These are phyloP conservation scores for Cantharis rufa DNA, from an alignment of 2,888 invertebrate species.

Conservation along the genomic window DNA sequence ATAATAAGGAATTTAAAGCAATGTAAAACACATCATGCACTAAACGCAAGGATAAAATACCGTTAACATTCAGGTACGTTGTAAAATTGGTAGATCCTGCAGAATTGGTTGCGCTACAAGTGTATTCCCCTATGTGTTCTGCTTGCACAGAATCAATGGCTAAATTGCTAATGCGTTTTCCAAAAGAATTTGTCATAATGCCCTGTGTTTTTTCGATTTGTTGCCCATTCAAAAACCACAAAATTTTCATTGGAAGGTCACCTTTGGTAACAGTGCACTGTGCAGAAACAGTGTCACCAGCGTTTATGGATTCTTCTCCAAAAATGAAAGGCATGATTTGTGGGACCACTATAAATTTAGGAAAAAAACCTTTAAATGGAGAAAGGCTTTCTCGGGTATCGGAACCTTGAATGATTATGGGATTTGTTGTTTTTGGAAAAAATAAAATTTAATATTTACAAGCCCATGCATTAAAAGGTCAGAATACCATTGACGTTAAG, in stretches of 20 bases:
- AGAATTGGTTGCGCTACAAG: slow-evolving; percentile 70
- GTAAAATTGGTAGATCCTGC: slow-evolving; percentile 65
- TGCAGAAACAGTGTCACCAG: slow-evolving; percentile 73
- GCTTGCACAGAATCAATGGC: slow-evolving; percentile 74
- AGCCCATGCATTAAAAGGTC: background rate
- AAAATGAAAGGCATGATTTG: slow-evolving; percentile 71
- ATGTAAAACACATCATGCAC: background rate
- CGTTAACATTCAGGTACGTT: slow-evolving; percentile 37
- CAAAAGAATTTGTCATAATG: slow-evolving; percentile 63
- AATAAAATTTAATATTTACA: background rate
- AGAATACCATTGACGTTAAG: background rate
- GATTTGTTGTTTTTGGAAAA: background rate
- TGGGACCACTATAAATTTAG: slow-evolving; percentile 62
- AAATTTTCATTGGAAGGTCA: slow-evolving; percentile 73
- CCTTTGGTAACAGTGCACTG: slow-evolving; percentile 76
- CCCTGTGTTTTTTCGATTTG: slow-evolving; percentile 55
- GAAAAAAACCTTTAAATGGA: background rate
- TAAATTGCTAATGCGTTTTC: slow-evolving; percentile 69
- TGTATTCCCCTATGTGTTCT: slow-evolving; percentile 73
- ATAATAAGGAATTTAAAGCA: background rate
- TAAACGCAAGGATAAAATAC: slow-evolving; percentile 25
- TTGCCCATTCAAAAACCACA: slow-evolving; percentile 69
- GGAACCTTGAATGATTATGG: background rate
- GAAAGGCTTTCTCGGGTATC: too few relatives aligned
- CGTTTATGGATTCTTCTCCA: slow-evolving; percentile 70